Conservation (phyloP, 2,888 invertebrate species). For the Hoplodrina ambigua region DNA sequence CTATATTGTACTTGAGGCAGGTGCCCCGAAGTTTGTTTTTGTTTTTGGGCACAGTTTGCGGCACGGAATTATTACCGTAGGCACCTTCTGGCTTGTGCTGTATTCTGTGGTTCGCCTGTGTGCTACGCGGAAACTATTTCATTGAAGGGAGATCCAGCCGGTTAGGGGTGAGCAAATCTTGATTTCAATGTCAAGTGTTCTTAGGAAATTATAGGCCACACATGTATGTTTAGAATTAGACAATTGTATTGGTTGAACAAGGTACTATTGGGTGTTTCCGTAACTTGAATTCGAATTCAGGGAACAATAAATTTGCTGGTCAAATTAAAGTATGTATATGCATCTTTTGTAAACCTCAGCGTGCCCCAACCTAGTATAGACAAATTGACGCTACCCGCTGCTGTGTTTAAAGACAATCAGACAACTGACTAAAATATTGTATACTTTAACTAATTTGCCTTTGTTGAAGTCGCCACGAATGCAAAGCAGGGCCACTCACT, state of each 20-base stretch:
- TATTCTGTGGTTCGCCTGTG: neutral
- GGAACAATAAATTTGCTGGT: too few species aligned
- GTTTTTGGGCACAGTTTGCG: neutral
- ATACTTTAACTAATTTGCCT: neutral
- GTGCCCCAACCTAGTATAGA: neutral
- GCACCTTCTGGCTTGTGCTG: constrained; percentile 24
- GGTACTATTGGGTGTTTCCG: neutral
- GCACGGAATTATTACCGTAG: neutral
- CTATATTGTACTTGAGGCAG: neutral
- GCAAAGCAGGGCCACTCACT: constrained; percentile 2
- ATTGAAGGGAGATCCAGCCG: constrained; percentile 69
- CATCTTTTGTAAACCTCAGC: neutral
- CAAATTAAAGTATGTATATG: neutral
- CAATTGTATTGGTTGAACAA: neutral
- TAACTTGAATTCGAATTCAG: neutral
- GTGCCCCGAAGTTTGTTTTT: neutral
- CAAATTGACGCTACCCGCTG: neutral
- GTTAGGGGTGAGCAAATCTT: constrained; percentile 64
- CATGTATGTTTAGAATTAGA: neutral
- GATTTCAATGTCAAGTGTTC: constrained; percentile 65
- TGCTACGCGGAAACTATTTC: constrained; percentile 60
- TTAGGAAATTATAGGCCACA: neutral
- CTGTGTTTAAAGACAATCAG: neutral
- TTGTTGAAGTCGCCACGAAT: neutral
- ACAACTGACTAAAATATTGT: neutral